Conservation (phyloP, 2,888 invertebrate species). For the Galeopsomyia nigrocyanea region DNA sequence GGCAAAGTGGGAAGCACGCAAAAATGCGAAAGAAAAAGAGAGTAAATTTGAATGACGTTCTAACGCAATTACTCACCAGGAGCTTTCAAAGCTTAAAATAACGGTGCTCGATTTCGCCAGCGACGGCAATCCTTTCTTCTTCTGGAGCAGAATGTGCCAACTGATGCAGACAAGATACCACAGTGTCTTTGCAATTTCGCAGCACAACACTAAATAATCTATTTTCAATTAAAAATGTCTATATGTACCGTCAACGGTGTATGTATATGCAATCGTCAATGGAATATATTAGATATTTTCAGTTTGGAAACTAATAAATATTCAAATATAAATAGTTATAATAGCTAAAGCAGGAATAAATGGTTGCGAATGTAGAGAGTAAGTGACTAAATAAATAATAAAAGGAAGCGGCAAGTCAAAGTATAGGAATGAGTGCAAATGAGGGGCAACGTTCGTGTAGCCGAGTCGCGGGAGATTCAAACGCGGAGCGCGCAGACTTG, state of each 20-base stretch:
- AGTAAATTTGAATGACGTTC: conserved; percentile 19
- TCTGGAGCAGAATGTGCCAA: background rate
- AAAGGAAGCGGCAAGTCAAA: background rate
- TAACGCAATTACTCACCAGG: conserved; percentile 45
- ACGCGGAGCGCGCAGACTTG: background rate
- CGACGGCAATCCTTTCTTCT: conserved; percentile 38
- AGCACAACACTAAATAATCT: too few relatives aligned
- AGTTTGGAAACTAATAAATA: background rate
- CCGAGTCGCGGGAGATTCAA: conserved; percentile 39
- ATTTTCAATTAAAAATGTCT: background rate
- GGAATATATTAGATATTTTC: conserved; percentile 9
- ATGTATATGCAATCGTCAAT: background rate
- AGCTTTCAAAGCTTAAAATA: conserved; percentile 49
- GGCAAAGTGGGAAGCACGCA: conserved; percentile 16
- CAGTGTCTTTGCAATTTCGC: too few relatives aligned
- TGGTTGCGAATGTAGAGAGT: background rate
- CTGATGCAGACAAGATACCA: background rate
- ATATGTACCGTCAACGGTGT: background rate
- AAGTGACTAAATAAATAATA: background rate
- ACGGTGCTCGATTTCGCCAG: conserved; percentile 26
- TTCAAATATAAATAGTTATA: background rate
- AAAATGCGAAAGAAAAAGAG: conserved; percentile 6
- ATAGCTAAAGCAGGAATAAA: background rate
- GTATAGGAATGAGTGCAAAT: background rate
- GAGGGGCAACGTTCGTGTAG: background rate